Conservation (phyloP, 1,140 invertebrate genomes). For the Epicauta chinensis region DNA sequence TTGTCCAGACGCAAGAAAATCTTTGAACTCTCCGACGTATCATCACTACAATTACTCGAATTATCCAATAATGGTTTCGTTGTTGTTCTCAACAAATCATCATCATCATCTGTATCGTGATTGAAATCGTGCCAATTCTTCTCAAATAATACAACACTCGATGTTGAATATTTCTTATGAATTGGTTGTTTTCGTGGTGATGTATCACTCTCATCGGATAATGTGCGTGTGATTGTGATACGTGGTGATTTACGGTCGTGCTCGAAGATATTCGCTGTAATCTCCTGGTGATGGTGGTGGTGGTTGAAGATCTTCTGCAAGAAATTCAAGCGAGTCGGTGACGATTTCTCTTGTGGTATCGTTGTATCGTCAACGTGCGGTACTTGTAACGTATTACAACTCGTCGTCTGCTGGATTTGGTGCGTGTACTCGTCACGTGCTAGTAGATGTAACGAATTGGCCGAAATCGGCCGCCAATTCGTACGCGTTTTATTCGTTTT, state of each 20-base stretch:
- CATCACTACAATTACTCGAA: slow-evolving; percentile 36
- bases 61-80: slow-evolving; percentile 28
- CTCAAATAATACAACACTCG: slow-evolving; percentile 49
- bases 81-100: slow-evolving; percentile 3
- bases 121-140: slow-evolving; percentile 41
- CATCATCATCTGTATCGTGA: slow-evolving; percentile 16
- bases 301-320: slow-evolving; percentile 49
- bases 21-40: slow-evolving; percentile 42
- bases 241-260: slow-evolving; percentile 52
- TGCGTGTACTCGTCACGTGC: slow-evolving; percentile 20
- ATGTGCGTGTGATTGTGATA: slow-evolving; percentile 63
- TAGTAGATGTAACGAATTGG: slow-evolving; percentile 30
- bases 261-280: slow-evolving; percentile 35
- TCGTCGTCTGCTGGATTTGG: slow-evolving; percentile 26
- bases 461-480: slow-evolving; percentile 42
- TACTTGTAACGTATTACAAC: slow-evolving; percentile 45
- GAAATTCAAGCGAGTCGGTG: slow-evolving; percentile 45
- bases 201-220: slow-evolving; percentile 60
- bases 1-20: slow-evolving; percentile 36
- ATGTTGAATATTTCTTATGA: slow-evolving; percentile 49
- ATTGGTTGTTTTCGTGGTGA: slow-evolving; percentile 43
- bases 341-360: slow-evolving; percentile 28
- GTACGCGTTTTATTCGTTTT: slow-evolving; percentile 36
- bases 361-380: slow-evolving; percentile 36
- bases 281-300: slow-evolving; percentile 16